A percentile compares a stretch with the other conserved stretches of the same genome.
Conservation (phyloP, 2,113 vertebrate genomes). For the Neolamprologus kungweensis region DNA sequence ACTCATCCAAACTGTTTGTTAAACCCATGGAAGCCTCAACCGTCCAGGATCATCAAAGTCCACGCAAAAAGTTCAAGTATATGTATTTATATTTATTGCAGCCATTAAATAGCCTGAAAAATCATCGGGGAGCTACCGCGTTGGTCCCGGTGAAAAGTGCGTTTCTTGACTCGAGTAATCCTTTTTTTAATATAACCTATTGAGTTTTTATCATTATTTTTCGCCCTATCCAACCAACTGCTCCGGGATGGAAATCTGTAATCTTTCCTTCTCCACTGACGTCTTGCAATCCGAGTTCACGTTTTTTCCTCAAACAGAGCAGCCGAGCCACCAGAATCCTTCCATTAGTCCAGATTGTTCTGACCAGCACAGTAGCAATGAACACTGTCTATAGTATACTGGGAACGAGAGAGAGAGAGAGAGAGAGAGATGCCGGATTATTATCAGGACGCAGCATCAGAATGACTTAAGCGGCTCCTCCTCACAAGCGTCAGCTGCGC, state of each 20-base stretch:
- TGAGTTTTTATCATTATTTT: neutral
- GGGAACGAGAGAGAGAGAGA: neutral
- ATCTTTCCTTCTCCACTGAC: neutral
- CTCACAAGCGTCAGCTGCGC: conserved; percentile 2
- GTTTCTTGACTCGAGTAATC: neutral
- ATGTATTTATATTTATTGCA: neutral
- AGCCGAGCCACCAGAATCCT: neutral
- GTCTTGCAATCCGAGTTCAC: neutral
- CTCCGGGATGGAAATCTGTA: neutral
- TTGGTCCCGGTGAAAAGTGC: neutral
- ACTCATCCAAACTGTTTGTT: neutral
- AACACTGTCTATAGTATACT: neutral
- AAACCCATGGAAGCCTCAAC: neutral
- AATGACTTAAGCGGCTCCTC: conserved; percentile 21
- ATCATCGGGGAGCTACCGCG: neutral
- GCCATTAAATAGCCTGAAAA: neutral
- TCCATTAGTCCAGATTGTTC: neutral
- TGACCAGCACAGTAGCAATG: neutral
- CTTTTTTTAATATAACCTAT: neutral
- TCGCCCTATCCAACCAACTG: neutral
- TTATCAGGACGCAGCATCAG: neutral
- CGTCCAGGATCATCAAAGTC: neutral
- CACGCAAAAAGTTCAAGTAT: neutral
- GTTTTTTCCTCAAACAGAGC: neutral
- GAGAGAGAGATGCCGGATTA: neutral